Conservation (phyloP, 1,140 invertebrate species). For the Trichomalopsis sarcophagae region DNA sequence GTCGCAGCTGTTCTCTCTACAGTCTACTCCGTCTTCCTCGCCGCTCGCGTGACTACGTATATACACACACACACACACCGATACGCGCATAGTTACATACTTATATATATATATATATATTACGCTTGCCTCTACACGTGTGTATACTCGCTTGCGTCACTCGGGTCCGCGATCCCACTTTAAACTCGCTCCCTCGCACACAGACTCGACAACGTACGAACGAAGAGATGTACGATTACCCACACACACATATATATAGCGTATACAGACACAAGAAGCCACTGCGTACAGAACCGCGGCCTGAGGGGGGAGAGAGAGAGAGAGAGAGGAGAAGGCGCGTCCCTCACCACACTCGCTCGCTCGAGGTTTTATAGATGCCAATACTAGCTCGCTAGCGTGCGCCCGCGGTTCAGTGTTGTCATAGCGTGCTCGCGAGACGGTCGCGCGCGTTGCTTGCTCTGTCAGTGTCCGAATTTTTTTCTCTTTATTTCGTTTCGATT, state of each 20-base stretch:
- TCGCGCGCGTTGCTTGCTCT: not conserved
- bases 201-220: not conserved
- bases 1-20: not conserved
- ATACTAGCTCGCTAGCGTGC: not conserved
- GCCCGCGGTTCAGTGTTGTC: slow-evolving; percentile 23
- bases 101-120: too few relatives aligned
- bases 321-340: not conserved
- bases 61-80: too few relatives aligned
- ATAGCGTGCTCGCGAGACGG: not conserved
- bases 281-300: too few relatives aligned
- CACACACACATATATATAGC: too few relatives aligned
- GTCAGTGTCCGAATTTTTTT: not conserved
- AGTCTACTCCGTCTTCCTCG: not conserved
- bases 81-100: not conserved
- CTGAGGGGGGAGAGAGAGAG: not conserved
- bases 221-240: not conserved
- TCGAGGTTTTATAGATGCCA: slow-evolving; percentile 5
- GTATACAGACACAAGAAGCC: too few relatives aligned
- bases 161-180: not conserved
- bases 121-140: not conserved
- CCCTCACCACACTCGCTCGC: not conserved
- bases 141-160: not conserved
- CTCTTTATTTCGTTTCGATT: not conserved
- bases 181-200: too few relatives aligned
- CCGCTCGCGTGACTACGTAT: too few relatives aligned